Base-by-base conservation (phyloP, 2,888 invertebrate species). In the Gymnocheta viridis region DNA sequence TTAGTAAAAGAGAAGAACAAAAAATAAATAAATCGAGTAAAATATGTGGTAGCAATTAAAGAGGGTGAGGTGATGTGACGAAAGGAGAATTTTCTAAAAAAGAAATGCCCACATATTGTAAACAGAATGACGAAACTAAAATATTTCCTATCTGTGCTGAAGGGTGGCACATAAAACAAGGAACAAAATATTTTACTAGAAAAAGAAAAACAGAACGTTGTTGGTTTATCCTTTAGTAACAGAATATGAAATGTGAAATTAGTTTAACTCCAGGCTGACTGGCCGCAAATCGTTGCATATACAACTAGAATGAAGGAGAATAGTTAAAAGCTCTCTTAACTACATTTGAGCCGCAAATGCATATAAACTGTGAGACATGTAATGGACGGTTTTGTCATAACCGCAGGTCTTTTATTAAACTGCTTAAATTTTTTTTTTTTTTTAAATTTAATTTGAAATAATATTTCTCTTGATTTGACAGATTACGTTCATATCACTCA, bases 251-350 rank as follows among this genome's bases (percentile, higher is more conserved):
- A 56, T 56, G 29, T 17, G 29, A 62, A 76, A 47, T 78, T 70
- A 56, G 54, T 44, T 32, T 32, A 70, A 81, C 81, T 74, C 66
- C 49, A 27, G 76, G 67, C 81, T 69, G 76, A 64, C 76, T 70
- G 72, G 38, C 73, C 78, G 17, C 78, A 79, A 66, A 82, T 69
- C 24, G 51, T 77, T 82, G 72, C 49, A 77, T 29, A 77, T 29
- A 56, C 49, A 29, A 66, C 62, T 58, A 27, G 10, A 69, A 47
- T 4, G 56, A 24, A 56, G 27, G 17, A 35, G 12, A 58, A 19
- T 38, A 7, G 44, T 14, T 17, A n/a, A 67, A 17, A 67, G 4
- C 5, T 27, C 17, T 73, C 35, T 35, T 47, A 5, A 44, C 14
- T 32, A 32, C 29, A 47, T 44, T 38, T 69, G 12, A 12, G 0